Evolutionary conservation across 2,113 vertebrate genomes (phyloP).

Genomic region (Lophotis ruficrista): DNA sequence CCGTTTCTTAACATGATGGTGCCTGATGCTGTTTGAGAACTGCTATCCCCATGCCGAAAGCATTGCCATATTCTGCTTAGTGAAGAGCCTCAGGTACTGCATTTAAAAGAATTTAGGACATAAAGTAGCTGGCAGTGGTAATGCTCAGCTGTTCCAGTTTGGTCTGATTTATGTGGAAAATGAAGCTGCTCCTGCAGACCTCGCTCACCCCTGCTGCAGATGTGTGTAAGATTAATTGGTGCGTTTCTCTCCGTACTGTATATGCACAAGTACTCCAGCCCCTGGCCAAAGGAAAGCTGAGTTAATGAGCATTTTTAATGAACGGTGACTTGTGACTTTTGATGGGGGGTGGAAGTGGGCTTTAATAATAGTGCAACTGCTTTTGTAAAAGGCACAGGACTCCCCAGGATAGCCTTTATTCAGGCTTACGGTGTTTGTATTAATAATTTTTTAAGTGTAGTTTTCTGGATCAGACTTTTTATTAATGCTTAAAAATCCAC

Average conservation of each 20-base stretch:
- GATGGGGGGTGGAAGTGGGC: not conserved
- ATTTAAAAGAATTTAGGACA: slow-evolving; percentile 44
- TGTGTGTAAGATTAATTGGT: slow-evolving; percentile 51
- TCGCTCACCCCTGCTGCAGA: slow-evolving; percentile 27
- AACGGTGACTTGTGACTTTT: slow-evolving; percentile 52
- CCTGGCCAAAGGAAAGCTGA: slow-evolving; percentile 34
- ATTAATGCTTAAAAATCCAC: not conserved
- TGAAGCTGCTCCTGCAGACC: slow-evolving; percentile 24
- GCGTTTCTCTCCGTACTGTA: not conserved
- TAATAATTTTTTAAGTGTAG: slow-evolving; percentile 19
- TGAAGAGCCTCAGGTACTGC: not conserved
- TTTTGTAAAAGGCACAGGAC: not conserved
- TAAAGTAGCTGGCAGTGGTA: slow-evolving; percentile 35
- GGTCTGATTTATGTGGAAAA: slow-evolving; percentile 33
- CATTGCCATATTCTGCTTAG: not conserved
- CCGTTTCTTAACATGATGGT: not conserved
- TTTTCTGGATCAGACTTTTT: not conserved
- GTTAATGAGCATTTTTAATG: slow-evolving; percentile 65
- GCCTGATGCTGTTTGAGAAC: not conserved
- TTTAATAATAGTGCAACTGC: not conserved
- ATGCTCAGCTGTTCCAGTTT: slow-evolving; percentile 33
- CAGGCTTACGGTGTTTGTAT: not conserved
- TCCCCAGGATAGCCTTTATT: not conserved
- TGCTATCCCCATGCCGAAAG: not conserved
- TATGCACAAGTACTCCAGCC: slow-evolving; percentile 31